Conservation (phyloP, 1,140 invertebrate genomes). For the Tetranychus cinnabarinus region DNA sequence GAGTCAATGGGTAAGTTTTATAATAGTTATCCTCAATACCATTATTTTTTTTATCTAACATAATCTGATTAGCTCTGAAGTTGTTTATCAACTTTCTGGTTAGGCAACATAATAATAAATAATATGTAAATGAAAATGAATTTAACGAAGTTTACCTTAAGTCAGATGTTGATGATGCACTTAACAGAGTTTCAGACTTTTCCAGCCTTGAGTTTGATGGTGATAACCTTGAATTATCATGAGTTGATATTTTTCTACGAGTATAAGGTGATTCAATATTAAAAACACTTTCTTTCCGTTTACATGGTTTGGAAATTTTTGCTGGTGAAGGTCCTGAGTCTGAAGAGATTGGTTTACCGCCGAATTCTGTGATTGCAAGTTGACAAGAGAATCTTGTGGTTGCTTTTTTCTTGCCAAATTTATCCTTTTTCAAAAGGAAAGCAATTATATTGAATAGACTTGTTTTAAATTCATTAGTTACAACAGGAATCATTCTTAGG, state of each 20-base stretch:
- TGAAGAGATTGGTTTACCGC: constrained; percentile 9
- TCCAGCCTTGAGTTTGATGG: neutral
- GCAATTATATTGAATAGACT: constrained; percentile 3
- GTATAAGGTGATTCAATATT: neutral
- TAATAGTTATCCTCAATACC: too few species aligned
- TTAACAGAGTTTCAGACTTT: too few species aligned
- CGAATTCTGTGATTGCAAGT: constrained; percentile 40
- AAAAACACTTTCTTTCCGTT: too few species aligned
- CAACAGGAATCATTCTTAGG: constrained; percentile 3
- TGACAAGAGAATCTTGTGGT: constrained; percentile 26
- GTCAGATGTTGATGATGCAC: too few species aligned
- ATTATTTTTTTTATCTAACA: too few species aligned
- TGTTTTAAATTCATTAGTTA: constrained; percentile 3
- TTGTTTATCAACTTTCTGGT: too few species aligned
- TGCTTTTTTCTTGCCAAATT: too few species aligned
- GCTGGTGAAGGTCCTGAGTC: neutral
- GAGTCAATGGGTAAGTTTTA: too few species aligned
- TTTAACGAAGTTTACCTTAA: too few species aligned
- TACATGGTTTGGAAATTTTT: neutral
- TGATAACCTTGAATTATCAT: neutral
- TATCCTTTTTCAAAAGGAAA: neutral
- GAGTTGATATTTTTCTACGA: neutral
- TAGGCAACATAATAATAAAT: too few species aligned
- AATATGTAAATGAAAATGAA: too few species aligned
- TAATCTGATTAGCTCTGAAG: too few species aligned